These are phyloP conservation scores for Calidris pygmaea DNA, from an alignment of 2,113 vertebrate species.

Conservation along the genomic window DNA sequence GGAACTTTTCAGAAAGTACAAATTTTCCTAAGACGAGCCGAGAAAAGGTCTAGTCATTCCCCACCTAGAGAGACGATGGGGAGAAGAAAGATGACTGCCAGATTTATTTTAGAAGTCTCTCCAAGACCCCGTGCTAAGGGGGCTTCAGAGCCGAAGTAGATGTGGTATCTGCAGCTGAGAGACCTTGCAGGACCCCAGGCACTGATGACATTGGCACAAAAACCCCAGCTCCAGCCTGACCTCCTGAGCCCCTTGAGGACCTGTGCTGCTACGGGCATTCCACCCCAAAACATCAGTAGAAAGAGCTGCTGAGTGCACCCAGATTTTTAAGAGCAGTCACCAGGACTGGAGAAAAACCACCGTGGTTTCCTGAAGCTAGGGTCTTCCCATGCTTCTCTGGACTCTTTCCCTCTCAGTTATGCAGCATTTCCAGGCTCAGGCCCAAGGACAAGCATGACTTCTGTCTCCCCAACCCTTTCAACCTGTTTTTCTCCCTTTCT, in stretches of 20 bases:
- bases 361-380: neutral
- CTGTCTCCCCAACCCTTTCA: neutral
- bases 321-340: neutral
- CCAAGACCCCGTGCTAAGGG: neutral
- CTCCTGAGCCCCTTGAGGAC: neutral
- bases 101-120: neutral
- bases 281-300: neutral
- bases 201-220: neutral
- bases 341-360: neutral
- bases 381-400: neutral
- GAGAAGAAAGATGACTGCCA: neutral
- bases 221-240: neutral
- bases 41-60: slow-evolving; percentile 18
- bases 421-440: neutral
- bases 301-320: neutral
- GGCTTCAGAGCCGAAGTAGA: neutral
- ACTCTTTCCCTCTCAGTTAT: neutral
- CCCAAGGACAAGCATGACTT: neutral
- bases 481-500: neutral
- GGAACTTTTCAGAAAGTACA: slow-evolving; percentile 3
- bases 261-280: neutral
- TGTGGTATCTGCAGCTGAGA: neutral
- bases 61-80: neutral
- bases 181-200: neutral
- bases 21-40: neutral